Percentiles rank a stretch among this genome's conserved stretches.
phyloP scores from a whole-genome alignment of 2,113 vertebrate species.

The Melospiza georgiana region DNA sequence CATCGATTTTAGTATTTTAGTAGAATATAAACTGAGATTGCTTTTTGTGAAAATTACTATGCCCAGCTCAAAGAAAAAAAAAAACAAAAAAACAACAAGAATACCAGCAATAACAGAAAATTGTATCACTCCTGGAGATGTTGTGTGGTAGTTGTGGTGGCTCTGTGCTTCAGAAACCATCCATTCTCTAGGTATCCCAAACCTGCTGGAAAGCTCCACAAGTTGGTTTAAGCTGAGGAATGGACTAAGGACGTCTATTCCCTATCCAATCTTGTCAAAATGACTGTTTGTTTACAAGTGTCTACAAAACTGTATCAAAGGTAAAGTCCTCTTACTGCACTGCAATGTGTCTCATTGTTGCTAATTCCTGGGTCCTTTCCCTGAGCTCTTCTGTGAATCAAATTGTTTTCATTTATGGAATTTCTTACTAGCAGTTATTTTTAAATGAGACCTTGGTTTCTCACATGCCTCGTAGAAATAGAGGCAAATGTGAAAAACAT shows the following conservation, averaged over 20 bases:
- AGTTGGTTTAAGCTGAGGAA: background rate
- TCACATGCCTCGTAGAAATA: constrained; percentile 36
- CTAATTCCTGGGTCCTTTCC: background rate
- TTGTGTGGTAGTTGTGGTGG: background rate
- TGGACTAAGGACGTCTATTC: background rate
- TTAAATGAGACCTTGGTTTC: constrained; percentile 3
- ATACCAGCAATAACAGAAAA: background rate
- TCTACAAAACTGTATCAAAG: background rate
- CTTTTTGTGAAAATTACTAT: background rate
- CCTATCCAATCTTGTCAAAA: background rate
- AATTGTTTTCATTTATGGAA: background rate
- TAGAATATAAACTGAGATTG: background rate
- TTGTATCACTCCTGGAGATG: background rate
- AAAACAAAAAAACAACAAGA: too few relatives aligned
- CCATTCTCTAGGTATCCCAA: background rate
- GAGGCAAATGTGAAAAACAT: constrained; percentile 36
- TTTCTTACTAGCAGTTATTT: constrained; percentile 45
- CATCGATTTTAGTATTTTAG: background rate
- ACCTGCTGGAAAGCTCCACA: background rate
- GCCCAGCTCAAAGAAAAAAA: background rate
- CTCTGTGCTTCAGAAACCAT: background rate
- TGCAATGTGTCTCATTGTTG: background rate
- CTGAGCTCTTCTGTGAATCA: background rate
- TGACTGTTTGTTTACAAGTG: background rate
- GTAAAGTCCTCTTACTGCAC: background rate